Evolutionary conservation across 2,797 vertebrate species (phyloP).

Genomic region (Pseudochirops corinnae): DNA sequence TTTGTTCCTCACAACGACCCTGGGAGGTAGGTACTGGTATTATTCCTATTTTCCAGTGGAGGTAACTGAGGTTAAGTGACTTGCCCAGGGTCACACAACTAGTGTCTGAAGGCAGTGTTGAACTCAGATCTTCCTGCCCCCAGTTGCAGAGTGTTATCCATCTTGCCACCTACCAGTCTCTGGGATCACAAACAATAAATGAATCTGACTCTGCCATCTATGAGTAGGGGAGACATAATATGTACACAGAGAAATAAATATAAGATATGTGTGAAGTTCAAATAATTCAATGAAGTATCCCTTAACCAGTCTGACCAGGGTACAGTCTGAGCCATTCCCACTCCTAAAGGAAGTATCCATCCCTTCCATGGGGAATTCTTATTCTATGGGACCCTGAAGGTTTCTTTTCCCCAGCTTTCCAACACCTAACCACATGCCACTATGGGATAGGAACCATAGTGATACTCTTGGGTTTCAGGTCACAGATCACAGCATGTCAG

Average conservation of each 20-base stretch:
- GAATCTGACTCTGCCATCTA: not conserved
- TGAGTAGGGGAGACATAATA: not conserved
- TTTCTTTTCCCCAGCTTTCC: not conserved
- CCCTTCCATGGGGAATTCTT: not conserved
- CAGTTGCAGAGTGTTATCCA: not conserved
- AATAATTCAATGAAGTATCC: not conserved
- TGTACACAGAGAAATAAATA: not conserved
- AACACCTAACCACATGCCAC: not conserved
- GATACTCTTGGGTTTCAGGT: not conserved
- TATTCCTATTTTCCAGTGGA: not conserved
- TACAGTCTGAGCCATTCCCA: not conserved
- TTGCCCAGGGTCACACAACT: not conserved
- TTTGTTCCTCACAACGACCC: not conserved
- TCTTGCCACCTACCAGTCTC: not conserved
- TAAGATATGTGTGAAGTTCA: not conserved
- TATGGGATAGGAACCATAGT: not conserved
- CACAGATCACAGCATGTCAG: not conserved
- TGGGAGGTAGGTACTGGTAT: not conserved
- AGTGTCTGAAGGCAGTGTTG: not conserved
- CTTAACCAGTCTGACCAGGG: not conserved
- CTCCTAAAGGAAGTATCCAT: not conserved
- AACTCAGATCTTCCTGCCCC: not conserved
- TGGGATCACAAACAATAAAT: not conserved
- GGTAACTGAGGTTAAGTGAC: not conserved
- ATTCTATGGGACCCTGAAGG: not conserved